Evolutionary conservation across 2,797 vertebrate genomes (phyloP), one percentile per base, ranked within the genome.

Genomic region (Taenioides sp.): DNA sequence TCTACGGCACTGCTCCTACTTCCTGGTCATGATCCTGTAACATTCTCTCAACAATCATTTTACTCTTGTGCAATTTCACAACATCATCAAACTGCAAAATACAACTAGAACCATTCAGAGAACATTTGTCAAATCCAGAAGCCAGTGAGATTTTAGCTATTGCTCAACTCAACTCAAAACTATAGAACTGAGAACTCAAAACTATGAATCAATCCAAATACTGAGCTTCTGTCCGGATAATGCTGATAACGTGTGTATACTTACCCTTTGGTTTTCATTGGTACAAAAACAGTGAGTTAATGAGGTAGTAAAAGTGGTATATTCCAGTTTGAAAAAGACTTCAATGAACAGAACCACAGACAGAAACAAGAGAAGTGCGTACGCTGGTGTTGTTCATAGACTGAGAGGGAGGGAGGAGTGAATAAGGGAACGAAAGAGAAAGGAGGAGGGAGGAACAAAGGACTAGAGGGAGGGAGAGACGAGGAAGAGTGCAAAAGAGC

Each of bases 261-360:
- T 87, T 82, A 87, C 76, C 83, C 23, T 1, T 28, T 65, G 16
- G 5, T 72, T 83, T 82, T 87, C 80, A 88, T 84, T 61, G 28
- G 37, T 64, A 68, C 58, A 68, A 66, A 34, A 50, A 23, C 16
- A 50, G 50, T 22, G 31, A 25, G 31, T 25, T 7, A 58, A 11
- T 31, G 40, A 12, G 18, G 58, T n/a, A 57, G 65, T 58, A 47
- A 54, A 78, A 12, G 54, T 7, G 16, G 27, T n/a, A 63, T 20
- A 3, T 23, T 72, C 6, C 4, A 60, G 55, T 59, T 27, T 14
- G 14, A 49, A 61, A 20, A 64, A 20, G 1, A 17, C 37, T 43
- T 76, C 40, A 65, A 70, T 52, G 28, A 23, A 54, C 20, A 69
- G 67, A 43, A 43, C 2, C 50, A 52, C 6, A 20, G 50, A 54